Conservation (phyloP, 2,888 invertebrate genomes). For the Cerceris ruficornis region DNA sequence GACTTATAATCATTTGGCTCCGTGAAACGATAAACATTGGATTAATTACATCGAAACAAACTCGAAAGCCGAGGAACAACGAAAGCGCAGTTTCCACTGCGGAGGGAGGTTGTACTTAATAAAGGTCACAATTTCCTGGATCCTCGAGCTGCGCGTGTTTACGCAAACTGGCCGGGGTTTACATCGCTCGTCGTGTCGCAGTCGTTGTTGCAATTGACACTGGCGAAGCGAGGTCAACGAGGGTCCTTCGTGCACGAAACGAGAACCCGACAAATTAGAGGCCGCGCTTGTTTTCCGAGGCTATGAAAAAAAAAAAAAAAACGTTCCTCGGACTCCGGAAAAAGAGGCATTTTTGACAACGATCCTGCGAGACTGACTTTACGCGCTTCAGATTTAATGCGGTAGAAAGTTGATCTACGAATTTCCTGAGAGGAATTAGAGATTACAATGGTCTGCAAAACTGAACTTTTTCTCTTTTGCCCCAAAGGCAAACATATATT, state of each 20-base stretch:
- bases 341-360: background rate
- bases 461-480: too few relatives aligned
- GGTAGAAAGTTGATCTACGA: too few relatives aligned
- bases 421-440: too few relatives aligned
- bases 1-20: background rate
- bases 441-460: too few relatives aligned
- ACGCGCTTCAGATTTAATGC: too few relatives aligned
- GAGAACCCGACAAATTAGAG: conserved; percentile 1
- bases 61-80: too few relatives aligned
- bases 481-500: too few relatives aligned
- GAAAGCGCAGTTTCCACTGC: conserved; percentile 26
- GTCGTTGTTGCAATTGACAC: conserved; percentile 57
- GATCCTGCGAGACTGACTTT: too few relatives aligned
- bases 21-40: background rate
- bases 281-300: background rate
- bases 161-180: conserved; percentile 21
- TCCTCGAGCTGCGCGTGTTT: conserved; percentile 39
- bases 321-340: background rate
- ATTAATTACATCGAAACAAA: too few relatives aligned
- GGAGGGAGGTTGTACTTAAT: conserved; percentile 31
- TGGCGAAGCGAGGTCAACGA: conserved; percentile 32
- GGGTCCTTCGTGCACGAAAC: conserved; percentile 48
- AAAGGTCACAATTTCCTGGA: conserved; percentile 47
- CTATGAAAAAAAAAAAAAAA: background rate
- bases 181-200: background rate